Evolutionary conservation across 2,888 invertebrate species (phyloP), one percentile per base, ranked within the genome.

Genomic region (Pammene fasciana): DNA sequence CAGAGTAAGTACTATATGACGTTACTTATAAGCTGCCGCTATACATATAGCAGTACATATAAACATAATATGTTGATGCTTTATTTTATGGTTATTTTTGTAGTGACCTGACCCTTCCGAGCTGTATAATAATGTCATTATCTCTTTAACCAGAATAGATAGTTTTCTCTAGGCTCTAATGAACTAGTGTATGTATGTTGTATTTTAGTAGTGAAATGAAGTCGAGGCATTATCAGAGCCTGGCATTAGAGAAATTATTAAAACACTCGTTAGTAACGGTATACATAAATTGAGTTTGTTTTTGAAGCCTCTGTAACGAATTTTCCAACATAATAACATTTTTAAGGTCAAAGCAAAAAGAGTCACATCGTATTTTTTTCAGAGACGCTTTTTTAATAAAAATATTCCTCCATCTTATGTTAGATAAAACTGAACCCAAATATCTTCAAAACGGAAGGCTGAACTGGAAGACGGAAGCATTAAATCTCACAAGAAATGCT

Each of bases 71-170:
- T 50, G 11, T 38, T 68, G 64, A 48, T 34, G 62, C 48, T 61
- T n/a, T 14, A 48, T 50, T 56, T 68, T 64, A 68, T 64, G 56
- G 43, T 45, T 57, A 64, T 57, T 64, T 38, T 68, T 68, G 64
- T 55, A 55, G 61, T 68, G 41, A 36, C 56, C 68, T 64, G 50
- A 57, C 64, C 68, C 50, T 16, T 57, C 36, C 45, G 34, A 9
- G 10, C 56, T 41, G 57, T 36, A 45, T 57, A 68, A 68, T 62
- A 56, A 56, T 16, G 16, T 43, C 48, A 57, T 52, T 64, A 64
- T 64, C 50, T 64, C 56, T 48, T 62, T 48, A 41, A 57, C 36
- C 18, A 16, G 11, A 41, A 18, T n/a, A 46, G 8, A 7, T 45
- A 46, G 46, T n/a, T 18, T 48, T 18, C 10, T 46, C 18, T 41